A percentile compares a stretch with the other conserved stretches of the same genome.
Evolutionary conservation across 2,113 vertebrate genomes (phyloP).

Genomic region (Pica pica): DNA sequence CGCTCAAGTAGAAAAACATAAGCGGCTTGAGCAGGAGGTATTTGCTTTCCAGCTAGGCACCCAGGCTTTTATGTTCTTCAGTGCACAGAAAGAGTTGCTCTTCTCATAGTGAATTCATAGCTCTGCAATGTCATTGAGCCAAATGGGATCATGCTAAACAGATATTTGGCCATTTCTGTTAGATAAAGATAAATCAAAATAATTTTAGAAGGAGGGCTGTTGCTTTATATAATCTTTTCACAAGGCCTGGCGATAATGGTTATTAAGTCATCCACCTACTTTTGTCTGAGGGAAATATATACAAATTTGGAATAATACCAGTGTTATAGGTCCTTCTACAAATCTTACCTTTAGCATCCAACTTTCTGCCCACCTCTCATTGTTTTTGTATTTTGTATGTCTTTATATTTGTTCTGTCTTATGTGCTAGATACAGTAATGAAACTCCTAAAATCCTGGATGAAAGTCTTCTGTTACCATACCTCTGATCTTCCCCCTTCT

Average conservation of each 20-base stretch:
- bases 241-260: neutral
- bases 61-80: neutral
- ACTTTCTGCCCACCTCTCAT: neutral
- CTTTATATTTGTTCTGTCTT: neutral
- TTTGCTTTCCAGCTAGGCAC: slow-evolving; percentile 12
- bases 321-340: neutral
- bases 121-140: neutral
- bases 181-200: slow-evolving; percentile 11
- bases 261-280: neutral
- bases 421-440: neutral
- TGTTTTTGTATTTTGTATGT: neutral
- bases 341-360: neutral
- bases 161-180: neutral
- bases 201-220: neutral
- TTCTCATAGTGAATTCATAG: slow-evolving; percentile 1
- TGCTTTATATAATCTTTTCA: neutral
- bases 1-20: slow-evolving; percentile 3
- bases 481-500: neutral
- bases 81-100: neutral
- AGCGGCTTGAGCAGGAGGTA: neutral
- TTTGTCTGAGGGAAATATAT: neutral
- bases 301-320: neutral
- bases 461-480: neutral
- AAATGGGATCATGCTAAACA: neutral
- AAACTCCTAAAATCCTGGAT: neutral